Percentiles rank a stretch among this genome's conserved stretches.
Evolutionary conservation across 2,113 vertebrate species (phyloP).

Genomic region (Alouatta palliata): DNA sequence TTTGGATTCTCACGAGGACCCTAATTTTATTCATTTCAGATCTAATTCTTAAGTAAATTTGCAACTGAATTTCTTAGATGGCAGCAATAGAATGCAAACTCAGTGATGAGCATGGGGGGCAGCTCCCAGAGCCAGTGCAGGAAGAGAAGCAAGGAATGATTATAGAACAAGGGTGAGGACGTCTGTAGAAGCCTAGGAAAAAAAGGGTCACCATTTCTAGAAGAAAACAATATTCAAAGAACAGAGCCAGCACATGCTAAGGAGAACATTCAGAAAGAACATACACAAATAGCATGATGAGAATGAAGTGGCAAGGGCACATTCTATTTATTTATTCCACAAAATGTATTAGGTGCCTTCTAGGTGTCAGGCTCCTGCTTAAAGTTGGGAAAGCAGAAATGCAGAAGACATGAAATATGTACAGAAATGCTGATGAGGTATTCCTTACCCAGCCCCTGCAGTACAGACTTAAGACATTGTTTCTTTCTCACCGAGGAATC

Average conservation of each 20-base stretch:
- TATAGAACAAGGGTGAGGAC: fast-evolving
- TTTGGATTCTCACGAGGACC: neutral
- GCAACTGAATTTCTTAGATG: neutral
- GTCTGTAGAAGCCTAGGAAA: too few relatives aligned
- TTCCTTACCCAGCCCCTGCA: neutral
- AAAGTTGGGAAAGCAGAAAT: neutral
- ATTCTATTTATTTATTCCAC: neutral
- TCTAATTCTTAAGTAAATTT: neutral
- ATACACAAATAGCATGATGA: neutral
- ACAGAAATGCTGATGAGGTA: neutral
- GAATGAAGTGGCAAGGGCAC: neutral
- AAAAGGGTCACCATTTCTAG: neutral
- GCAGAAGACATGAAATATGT: neutral
- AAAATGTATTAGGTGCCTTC: neutral
- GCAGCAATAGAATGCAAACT: neutral
- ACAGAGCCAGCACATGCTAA: neutral
- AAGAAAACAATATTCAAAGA: neutral
- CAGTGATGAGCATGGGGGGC: neutral
- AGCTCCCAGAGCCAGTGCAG: neutral
- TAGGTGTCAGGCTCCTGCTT: neutral
- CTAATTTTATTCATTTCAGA: neutral
- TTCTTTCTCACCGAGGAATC: neutral
- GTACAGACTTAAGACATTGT: neutral
- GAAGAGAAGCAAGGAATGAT: neutral
- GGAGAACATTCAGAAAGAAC: neutral